These are phyloP conservation scores for Actinostola sp. DNA, from an alignment of 92 coral and sea anemone genomes.

Conservation along the genomic window DNA sequence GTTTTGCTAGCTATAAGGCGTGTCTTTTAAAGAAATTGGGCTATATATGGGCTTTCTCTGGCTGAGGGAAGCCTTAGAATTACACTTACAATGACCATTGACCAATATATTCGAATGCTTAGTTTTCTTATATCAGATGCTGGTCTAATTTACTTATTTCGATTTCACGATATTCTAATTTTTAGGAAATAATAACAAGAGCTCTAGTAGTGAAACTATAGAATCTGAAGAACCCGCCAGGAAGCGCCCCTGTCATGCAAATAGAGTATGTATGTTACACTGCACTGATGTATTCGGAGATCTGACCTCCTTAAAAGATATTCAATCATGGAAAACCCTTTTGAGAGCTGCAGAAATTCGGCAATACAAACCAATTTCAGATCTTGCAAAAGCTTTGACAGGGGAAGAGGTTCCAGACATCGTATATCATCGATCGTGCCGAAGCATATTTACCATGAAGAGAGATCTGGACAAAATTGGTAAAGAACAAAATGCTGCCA, in stretches of 20 bases:
- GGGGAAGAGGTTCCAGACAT: slow-evolving; percentile 40
- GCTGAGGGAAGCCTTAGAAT: too few relatives aligned
- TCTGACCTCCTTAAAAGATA: slow-evolving; percentile 30
- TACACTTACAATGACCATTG: too few relatives aligned
- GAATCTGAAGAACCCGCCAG: background rate
- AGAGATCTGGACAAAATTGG: slow-evolving; percentile 38
- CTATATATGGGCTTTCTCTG: too few relatives aligned
- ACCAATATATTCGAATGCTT: too few relatives aligned
- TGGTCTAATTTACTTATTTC: too few relatives aligned
- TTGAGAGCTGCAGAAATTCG: slow-evolving; percentile 38
- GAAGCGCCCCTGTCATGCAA: background rate
- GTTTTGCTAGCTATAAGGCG: background rate
- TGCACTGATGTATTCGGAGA: slow-evolving; percentile 42
- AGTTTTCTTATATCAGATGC: too few relatives aligned
- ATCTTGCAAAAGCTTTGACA: slow-evolving; percentile 11
- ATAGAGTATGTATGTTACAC: slow-evolving; percentile 34
- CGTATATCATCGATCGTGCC: slow-evolving; percentile 43
- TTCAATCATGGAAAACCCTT: slow-evolving; percentile 41
- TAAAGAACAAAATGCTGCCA: slow-evolving; percentile 10
- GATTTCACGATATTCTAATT: too few relatives aligned
- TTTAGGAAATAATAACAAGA: background rate
- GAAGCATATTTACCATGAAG: slow-evolving; percentile 52
- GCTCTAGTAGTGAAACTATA: slow-evolving; percentile 5
- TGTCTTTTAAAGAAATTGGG: too few relatives aligned
- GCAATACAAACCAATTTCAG: slow-evolving; percentile 27